Base-by-base conservation (phyloP, 2,888 invertebrate species). In the Melitaea athalia region DNA sequence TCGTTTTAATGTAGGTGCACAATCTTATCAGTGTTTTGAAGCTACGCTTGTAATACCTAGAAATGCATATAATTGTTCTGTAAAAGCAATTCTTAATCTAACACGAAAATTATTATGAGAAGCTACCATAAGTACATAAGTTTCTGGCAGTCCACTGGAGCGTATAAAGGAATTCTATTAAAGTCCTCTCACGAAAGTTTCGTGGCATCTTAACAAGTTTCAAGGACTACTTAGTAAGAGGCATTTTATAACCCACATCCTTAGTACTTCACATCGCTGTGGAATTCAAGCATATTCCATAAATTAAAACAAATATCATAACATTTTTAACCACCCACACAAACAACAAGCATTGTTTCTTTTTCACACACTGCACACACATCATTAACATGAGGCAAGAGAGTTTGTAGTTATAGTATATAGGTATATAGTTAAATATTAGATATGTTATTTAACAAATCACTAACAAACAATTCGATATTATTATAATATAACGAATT, bases 161-260 rank as follows among this genome's bases (percentile, higher is more conserved):
- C 80, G 77, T 76, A 72, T 73, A 77, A 63, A 63, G 82, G 81
- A 85, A 85, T 87, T 87, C 82, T 84, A 86, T 87, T 85, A 84
- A 86, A 85, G 80, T 83, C 77, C 76, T 77, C 78, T 77, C 71
- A 70, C 70, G 75, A 72, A 85, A 89, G 80, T 85, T 88, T 75
- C 60, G 77, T 80, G 78, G 78, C 79, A 79, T 85, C 83, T 83
- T 79, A 80, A 80, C 80, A 86, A 87, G 78, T 88, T 86, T 76
- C 78, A 80, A 82, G 81, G 79, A 78, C 80, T 81, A 79, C 77
- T 81, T 81, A 81, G 76, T 72, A 71, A 74, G 77, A 77, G 79
- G 76, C 78, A 81, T 83, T 85, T 85, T 83, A 84, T 83, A 82
- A 72, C 70, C 69, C 68, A 74, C 75, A 74, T 24, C 73, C 60